Evolutionary conservation across 2,113 vertebrate species (phyloP).

Genomic region (Aegithalos caudatus): DNA sequence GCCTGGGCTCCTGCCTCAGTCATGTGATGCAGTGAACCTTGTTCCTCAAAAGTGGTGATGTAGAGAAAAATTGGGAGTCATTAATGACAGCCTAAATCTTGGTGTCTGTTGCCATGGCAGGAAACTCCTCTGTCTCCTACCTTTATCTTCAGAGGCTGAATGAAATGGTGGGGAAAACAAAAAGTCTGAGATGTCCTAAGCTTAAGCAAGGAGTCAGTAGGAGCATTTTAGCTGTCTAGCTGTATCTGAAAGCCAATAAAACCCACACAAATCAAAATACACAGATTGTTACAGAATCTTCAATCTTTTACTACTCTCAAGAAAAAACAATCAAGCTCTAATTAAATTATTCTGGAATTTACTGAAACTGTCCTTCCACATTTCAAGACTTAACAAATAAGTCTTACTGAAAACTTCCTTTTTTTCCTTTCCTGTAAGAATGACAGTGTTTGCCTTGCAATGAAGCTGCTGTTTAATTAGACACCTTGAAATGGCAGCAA

Average conservation of each 20-base stretch:
- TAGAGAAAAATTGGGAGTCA: background rate
- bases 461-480: background rate
- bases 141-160: background rate
- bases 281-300: background rate
- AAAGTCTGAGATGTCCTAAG: background rate
- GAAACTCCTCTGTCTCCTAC: background rate
- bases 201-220: background rate
- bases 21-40: background rate
- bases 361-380: background rate
- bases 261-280: background rate
- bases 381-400: background rate
- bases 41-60: background rate
- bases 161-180: background rate
- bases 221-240: background rate
- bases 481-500: background rate
- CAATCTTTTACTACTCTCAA: background rate
- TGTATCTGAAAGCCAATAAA: background rate
- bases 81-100: background rate
- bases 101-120: background rate
- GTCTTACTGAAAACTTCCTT: background rate
- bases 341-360: background rate
- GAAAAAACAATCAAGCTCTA: background rate
- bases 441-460: background rate
- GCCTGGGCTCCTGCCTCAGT: background rate
- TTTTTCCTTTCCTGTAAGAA: background rate